A percentile compares a stretch with the other conserved stretches of the same genome.
Evolutionary conservation across 2,797 vertebrate species (phyloP).

Genomic region (Macrochelys suwanniensis): DNA sequence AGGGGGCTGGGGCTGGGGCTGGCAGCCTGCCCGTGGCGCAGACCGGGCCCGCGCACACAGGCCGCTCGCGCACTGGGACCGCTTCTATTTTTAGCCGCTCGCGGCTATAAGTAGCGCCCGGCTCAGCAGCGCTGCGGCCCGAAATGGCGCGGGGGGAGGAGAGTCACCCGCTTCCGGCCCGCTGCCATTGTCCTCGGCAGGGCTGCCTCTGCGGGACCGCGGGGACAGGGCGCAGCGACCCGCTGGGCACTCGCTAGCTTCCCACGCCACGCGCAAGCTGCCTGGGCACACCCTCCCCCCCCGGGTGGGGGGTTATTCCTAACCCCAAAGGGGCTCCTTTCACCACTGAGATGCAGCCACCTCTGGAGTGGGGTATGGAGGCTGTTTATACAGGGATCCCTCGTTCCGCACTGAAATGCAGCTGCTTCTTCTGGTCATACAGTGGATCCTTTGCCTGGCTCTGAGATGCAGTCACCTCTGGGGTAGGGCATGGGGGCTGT

Average conservation of each 20-base stretch:
- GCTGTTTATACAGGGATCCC: no score
- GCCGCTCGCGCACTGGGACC: not conserved
- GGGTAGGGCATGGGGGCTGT: no score
- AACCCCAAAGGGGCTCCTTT: not conserved
- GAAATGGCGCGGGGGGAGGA: not conserved
- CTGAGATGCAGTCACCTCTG: no score
- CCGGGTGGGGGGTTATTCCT: not conserved
- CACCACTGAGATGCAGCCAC: not conserved
- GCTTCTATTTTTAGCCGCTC: not conserved
- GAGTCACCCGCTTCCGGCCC: not conserved
- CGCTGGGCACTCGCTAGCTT: not conserved
- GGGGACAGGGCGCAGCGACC: no score
- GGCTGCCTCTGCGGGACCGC: no score
- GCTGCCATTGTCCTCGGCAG: not conserved
- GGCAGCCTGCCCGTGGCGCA: not conserved
- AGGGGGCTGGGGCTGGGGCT: no score
- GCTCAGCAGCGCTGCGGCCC: not conserved
- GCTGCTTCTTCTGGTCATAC: not conserved
- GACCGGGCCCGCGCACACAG: no score
- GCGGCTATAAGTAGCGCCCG: not conserved
- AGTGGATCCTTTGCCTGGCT: not conserved
- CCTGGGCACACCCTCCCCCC: no score
- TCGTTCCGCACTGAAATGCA: no score
- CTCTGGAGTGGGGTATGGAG: not conserved
- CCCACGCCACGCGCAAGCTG: no score